Base-by-base conservation (phyloP, 2,888 invertebrate species). In the Lapara coniferarum region DNA sequence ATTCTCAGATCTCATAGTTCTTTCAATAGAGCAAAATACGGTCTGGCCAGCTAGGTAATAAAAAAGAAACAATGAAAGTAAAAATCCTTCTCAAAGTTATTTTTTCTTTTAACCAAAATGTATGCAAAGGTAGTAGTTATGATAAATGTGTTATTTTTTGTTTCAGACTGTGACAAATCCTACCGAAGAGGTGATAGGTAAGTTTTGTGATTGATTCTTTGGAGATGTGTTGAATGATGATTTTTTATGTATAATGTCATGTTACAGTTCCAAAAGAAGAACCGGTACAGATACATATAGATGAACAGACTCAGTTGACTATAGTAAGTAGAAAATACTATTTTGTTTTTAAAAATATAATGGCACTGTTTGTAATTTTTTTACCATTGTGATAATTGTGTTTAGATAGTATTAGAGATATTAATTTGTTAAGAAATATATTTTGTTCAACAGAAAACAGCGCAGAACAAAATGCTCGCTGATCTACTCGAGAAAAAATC, bases 401-500 rank as follows among this genome's bases (percentile, higher is more conserved):
- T 37, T 70, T n/a, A 8, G 13, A n/a, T 13, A 55, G 59, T 59
- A 59, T 49, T 66, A 19, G 10, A 1, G 16, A 12, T 37, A 37
- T 37, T 56, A 10, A 7, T 46, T 12, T 46, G 44, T 49, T 25
- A 25, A 25, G 2, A 25, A 25, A 58, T 13, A n/a, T 37, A 66
- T 52, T 67, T 58, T 67, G 46, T 30, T 49, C 79, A 73, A 12
- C 82, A 93, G 93, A 93, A 93, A 80, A 82, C 90, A 0, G 89
- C 91, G 0, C 92, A 94, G 82, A 96, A 96, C 80, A 97, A 97
- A 88, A 97, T 97, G 96, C 91, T 98, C 63, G 97, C 97, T 0
- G 97, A 98, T 85, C 89, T 98, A 67, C 90, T 98, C 5, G 98
- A 98, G 84, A 96, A 97, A 81, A 97, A 97, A 85, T 93, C 94